These are phyloP conservation scores for Sander vitreus DNA, from an alignment of 2,113 vertebrate species.

Conservation along the genomic window DNA sequence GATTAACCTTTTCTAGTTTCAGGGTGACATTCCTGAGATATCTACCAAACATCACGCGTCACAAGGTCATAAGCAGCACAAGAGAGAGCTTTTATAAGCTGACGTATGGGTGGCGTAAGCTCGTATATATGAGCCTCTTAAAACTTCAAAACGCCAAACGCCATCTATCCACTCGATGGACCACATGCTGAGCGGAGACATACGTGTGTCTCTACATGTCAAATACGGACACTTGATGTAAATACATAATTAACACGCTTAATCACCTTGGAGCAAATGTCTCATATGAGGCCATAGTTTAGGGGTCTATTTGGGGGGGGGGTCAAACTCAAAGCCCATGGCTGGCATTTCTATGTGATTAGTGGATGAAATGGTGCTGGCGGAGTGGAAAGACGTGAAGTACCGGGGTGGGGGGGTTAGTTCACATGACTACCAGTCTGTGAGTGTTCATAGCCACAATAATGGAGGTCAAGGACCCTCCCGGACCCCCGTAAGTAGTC, in stretches of 20 bases:
- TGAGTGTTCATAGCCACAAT: constrained; percentile 15
- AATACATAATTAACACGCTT: neutral
- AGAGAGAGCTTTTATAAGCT: constrained; percentile 33
- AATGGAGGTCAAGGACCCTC: constrained; percentile 40
- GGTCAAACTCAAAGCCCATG: constrained; percentile 26
- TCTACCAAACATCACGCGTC: constrained; percentile 43
- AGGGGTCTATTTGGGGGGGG: neutral
- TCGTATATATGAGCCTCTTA: constrained; percentile 15
- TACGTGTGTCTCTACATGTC: neutral
- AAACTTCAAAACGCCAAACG: neutral
- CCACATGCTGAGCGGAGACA: neutral
- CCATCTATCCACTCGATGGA: constrained; percentile 8
- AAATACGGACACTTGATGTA: no score
- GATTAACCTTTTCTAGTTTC: constrained; percentile 44
- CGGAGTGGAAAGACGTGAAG: constrained; percentile 11
- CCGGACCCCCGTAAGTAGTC: constrained; percentile 35
- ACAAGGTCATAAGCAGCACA: constrained; percentile 23
- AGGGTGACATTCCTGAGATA: constrained; percentile 61
- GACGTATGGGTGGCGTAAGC: constrained; percentile 41
- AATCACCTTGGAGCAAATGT: neutral
- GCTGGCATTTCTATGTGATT: constrained; percentile 55
- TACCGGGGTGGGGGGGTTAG: neutral
- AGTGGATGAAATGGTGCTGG: constrained; percentile 50
- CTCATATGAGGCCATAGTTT: neutral
- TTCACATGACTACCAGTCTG: constrained; percentile 27